phyloP scores from a whole-genome alignment of 2,113 vertebrate genomes.

The Myrmophylax atrothorax region DNA sequence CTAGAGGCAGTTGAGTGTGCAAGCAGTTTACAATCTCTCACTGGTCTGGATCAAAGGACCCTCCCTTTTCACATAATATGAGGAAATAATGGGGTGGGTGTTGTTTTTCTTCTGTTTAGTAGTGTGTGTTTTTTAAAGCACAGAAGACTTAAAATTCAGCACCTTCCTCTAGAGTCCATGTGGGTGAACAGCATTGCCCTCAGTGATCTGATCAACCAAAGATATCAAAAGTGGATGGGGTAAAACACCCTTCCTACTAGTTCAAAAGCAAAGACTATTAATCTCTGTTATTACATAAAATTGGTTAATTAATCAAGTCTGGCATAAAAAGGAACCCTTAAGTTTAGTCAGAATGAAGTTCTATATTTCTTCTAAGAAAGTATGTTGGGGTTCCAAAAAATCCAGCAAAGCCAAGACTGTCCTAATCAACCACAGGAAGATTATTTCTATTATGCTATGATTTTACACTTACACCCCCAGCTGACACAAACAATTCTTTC shows the following conservation, averaged over 20 bases:
- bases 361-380: background rate
- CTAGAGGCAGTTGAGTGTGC: background rate
- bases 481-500: slow-evolving; percentile 13
- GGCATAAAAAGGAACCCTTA: background rate
- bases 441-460: background rate
- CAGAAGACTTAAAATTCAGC: background rate
- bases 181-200: rapidly evolving
- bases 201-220: background rate
- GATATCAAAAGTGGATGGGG: background rate
- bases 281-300: background rate
- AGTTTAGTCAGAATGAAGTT: background rate
- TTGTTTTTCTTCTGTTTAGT: background rate
- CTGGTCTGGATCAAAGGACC: background rate
- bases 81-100: background rate
- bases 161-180: background rate
- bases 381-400: background rate
- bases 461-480: background rate
- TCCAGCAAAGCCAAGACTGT: background rate
- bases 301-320: background rate
- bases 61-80: background rate
- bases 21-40: background rate
- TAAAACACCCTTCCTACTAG: rapidly evolving
- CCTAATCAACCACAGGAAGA: background rate
- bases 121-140: background rate
- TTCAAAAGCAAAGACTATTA: background rate